Percentiles rank a stretch among this genome's conserved stretches.
Conservation (phyloP, 2,888 invertebrate genomes). For the Dugesia japonica region DNA sequence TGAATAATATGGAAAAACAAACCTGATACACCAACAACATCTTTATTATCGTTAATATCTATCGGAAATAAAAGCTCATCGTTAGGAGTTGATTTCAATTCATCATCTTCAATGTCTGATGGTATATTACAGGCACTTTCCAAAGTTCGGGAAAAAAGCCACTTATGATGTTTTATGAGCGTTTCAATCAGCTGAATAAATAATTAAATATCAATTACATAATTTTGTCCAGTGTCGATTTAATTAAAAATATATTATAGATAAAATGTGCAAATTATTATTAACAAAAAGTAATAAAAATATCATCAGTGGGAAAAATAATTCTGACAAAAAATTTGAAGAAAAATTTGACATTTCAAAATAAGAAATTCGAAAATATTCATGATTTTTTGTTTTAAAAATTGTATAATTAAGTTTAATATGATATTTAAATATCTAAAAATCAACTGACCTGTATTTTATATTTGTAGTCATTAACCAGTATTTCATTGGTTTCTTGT, state of each 20-base stretch:
- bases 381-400: too few relatives aligned
- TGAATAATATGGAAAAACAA: background rate
- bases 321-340: too few relatives aligned
- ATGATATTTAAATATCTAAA: slow-evolving; percentile 12
- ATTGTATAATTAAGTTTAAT: background rate
- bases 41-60: background rate
- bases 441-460: slow-evolving; percentile 27
- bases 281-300: too few relatives aligned
- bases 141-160: background rate
- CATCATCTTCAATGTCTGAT: background rate
- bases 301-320: too few relatives aligned
- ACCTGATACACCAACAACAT: background rate
- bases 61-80: background rate
- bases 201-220: too few relatives aligned
- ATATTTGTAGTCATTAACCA: slow-evolving; percentile 24
- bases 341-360: background rate
- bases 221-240: too few relatives aligned
- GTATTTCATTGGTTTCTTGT: slow-evolving; percentile 28
- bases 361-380: too few relatives aligned
- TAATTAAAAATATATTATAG: too few relatives aligned
- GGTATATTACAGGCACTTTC: background rate
- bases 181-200: slow-evolving; percentile 1
- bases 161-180: background rate
- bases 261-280: too few relatives aligned
- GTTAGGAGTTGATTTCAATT: background rate